phyloP scores from a whole-genome alignment of 2,797 vertebrate species.

The Poeciliopsis gracilis region DNA sequence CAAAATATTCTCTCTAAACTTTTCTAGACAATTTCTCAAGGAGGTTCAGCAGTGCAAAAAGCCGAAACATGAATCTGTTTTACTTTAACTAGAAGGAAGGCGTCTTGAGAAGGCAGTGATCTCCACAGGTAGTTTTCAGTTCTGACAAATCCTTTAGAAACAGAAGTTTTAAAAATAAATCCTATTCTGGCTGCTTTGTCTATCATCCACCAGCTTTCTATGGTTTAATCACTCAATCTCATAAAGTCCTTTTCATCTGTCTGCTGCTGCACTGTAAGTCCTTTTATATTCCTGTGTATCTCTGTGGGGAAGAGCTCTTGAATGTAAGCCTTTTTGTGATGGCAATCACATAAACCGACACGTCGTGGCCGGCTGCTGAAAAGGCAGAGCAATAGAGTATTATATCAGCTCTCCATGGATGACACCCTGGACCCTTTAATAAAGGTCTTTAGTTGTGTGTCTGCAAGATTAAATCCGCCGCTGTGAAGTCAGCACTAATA shows the following conservation, averaged over 20 bases:
- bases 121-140: background rate
- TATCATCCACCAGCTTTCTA: background rate
- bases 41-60: background rate
- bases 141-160: constrained; percentile 8
- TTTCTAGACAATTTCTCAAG: background rate
- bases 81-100: background rate
- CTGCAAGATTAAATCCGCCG: constrained; percentile 26
- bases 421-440: constrained; percentile 27
- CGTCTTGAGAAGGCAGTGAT: background rate
- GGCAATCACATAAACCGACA: constrained; percentile 23
- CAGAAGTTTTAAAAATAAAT: background rate
- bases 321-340: constrained; percentile 17
- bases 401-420: constrained; percentile 22
- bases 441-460: constrained; percentile 13
- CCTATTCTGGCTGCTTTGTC: background rate
- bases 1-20: background rate
- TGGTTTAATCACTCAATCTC: constrained; percentile 14
- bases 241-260: constrained; percentile 35
- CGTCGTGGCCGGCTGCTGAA: constrained; percentile 17
- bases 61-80: background rate
- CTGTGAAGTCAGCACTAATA: constrained; percentile 3
- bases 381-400: constrained; percentile 5
- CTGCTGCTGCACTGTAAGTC: background rate
- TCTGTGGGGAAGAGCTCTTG: constrained; percentile 21
- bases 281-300: constrained; percentile 14